These are phyloP conservation scores for Lagothrix lagotricha DNA, from an alignment of 2,797 vertebrate genomes.

Conservation along the genomic window DNA sequence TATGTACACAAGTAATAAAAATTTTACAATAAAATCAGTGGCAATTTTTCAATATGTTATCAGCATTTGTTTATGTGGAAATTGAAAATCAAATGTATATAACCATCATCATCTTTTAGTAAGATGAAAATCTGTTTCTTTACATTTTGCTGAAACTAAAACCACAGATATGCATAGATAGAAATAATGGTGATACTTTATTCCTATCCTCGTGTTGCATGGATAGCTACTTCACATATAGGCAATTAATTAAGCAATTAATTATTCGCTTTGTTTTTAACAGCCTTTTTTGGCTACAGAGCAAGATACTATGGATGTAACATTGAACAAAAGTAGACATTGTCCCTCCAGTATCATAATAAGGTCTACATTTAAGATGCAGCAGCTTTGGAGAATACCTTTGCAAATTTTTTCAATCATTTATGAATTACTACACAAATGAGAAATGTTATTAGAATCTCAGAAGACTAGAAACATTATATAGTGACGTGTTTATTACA, in stretches of 20 bases:
- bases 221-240: not conserved
- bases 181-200: not conserved
- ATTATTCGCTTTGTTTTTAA: not conserved
- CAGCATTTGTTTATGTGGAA: not conserved
- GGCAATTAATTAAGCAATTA: not conserved
- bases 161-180: not conserved
- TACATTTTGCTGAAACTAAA: not conserved
- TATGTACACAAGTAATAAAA: not conserved
- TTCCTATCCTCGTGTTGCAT: not conserved
- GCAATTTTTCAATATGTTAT: not conserved
- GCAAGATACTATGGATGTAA: not conserved
- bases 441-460: not conserved
- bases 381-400: not conserved
- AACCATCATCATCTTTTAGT: not conserved
- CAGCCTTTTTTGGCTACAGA: not conserved
- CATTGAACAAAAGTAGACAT: not conserved
- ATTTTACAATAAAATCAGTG: not conserved
- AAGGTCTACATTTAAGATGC: not conserved
- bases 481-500: not conserved
- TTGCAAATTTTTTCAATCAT: not conserved
- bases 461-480: not conserved
- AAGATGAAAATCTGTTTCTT: not conserved
- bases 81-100: not conserved
- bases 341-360: rapidly evolving
- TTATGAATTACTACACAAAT: not conserved